Conservation (phyloP, 2,797 vertebrate species). For the Hydrophis major region DNA sequence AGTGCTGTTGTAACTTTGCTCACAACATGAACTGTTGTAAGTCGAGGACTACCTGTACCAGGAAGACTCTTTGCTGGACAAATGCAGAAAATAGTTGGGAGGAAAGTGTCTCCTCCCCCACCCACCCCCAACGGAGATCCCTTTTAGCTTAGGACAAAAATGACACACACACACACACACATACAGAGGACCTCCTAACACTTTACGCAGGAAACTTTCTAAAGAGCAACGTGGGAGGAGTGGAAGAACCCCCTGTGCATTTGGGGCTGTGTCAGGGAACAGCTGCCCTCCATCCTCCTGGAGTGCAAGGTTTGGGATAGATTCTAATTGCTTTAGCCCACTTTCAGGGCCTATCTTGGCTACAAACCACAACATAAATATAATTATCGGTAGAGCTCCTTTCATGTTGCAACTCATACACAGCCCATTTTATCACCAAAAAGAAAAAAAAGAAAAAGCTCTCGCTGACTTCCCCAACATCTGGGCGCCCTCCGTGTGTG, state of each 20-base stretch:
- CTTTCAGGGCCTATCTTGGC: neutral
- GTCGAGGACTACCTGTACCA: neutral
- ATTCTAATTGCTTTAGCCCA: neutral
- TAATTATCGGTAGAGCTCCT: neutral
- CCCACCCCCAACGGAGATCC: neutral
- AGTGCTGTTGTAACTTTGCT: neutral
- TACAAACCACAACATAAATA: neutral
- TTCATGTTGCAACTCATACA: neutral
- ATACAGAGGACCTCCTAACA: neutral
- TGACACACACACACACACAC: too few relatives aligned
- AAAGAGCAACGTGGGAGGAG: neutral
- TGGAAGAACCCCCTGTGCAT: neutral
- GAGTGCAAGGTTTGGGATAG: neutral
- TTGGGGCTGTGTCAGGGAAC: neutral
- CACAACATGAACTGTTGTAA: neutral
- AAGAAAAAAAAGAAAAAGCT: too few relatives aligned
- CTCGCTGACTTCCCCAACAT: neutral
- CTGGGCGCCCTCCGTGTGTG: neutral
- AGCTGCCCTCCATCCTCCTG: neutral
- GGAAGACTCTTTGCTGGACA: neutral
- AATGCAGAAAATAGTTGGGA: neutral
- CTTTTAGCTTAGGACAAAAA: neutral
- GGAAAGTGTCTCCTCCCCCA: too few relatives aligned
- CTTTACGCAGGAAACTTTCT: neutral
- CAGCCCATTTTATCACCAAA: neutral